Conservation (phyloP, 92 coral and sea anemone species). For the Muricea muricata region DNA sequence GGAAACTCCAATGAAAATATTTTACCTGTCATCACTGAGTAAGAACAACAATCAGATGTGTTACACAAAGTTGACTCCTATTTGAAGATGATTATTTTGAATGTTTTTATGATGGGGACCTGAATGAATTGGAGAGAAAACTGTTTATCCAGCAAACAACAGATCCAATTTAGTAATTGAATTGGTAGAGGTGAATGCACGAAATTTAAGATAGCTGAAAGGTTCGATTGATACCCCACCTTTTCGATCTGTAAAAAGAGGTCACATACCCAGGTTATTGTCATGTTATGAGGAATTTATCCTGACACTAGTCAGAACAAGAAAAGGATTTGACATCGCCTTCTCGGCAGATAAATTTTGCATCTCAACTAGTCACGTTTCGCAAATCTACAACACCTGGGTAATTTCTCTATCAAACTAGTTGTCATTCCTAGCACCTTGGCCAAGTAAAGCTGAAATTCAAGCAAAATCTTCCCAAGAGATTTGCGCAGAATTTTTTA, state of each 20-base stretch:
- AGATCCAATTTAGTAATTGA: slow-evolving; percentile 41
- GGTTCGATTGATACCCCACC: slow-evolving; percentile 57
- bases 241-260: slow-evolving; percentile 18
- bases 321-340: slow-evolving; percentile 58
- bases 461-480: slow-evolving; percentile 11
- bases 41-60: too few species aligned
- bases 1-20: too few species aligned
- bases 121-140: slow-evolving; percentile 45
- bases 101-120: slow-evolving; percentile 44
- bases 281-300: slow-evolving; percentile 50
- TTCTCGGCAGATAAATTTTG: slow-evolving; percentile 40
- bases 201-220: slow-evolving; percentile 54
- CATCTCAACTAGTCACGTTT: slow-evolving; percentile 34
- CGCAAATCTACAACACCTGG: slow-evolving; percentile 31
- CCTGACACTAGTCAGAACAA: slow-evolving; percentile 56
- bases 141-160: slow-evolving; percentile 63
- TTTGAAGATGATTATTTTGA: slow-evolving; percentile 23
- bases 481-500: slow-evolving; percentile 34
- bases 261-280: not conserved
- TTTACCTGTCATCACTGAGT: too few species aligned
- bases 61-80: too few species aligned
- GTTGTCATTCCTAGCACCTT: slow-evolving; percentile 27
- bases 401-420: slow-evolving; percentile 18
- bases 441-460: slow-evolving; percentile 32
- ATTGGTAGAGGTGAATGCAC: slow-evolving; percentile 49